These are phyloP conservation scores for Rugalucina vietnamica DNA, from an alignment of 2,888 invertebrate species.

Conservation along the genomic window DNA sequence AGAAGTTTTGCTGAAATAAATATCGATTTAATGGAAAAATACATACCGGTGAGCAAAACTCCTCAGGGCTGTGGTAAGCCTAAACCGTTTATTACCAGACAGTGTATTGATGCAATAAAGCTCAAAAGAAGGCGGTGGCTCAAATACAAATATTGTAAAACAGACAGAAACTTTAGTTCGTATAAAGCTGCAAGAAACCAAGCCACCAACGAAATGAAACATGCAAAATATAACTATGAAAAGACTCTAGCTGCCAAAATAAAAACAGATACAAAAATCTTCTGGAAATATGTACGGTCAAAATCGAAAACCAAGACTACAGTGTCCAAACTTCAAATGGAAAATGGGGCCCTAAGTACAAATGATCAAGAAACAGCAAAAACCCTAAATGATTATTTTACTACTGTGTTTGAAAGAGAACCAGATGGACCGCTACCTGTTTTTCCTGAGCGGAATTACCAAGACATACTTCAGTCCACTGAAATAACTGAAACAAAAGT, in stretches of 20 bases:
- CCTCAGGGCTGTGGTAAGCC: not conserved
- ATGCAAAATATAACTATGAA: not conserved
- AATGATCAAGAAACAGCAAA: not conserved
- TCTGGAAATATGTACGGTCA: not conserved
- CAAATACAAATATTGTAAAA: slow-evolving; percentile 5
- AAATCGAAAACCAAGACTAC: not conserved
- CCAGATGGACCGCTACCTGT: not conserved
- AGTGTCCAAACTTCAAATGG: not conserved
- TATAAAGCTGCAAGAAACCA: not conserved
- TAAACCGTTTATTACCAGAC: not conserved
- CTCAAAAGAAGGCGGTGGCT: not conserved
- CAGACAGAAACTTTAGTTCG: not conserved
- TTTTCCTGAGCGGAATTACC: not conserved
- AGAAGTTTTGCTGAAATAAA: not conserved
- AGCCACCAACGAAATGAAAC: not conserved
- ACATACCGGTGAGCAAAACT: not conserved
- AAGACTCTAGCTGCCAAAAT: not conserved
- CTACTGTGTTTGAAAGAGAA: not conserved
- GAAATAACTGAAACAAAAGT: not conserved
- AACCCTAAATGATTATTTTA: not conserved
- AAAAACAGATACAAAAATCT: not conserved
- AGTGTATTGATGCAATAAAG: not conserved
- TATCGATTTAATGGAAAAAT: not conserved
- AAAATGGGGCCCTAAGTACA: not conserved
- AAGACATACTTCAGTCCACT: not conserved